Evolutionary conservation across 2,113 vertebrate genomes (phyloP), one percentile per base, ranked within the genome.

Genomic region (Poeciliopsis retropinna): DNA sequence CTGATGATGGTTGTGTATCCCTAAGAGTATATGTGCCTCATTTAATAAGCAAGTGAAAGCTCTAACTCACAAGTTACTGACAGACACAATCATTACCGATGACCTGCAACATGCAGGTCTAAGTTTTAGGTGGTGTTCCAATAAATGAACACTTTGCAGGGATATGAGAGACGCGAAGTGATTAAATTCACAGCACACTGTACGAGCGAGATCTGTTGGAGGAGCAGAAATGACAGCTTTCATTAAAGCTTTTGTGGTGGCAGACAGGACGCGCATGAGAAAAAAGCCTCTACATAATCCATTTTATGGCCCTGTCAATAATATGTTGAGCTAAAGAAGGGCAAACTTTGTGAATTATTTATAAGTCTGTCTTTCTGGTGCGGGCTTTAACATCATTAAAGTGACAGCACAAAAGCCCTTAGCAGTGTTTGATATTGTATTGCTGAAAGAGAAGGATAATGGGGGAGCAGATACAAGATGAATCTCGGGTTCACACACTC

Each of bases 321-420:
- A 86, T 85, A 88, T 81, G 92, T 88, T 17, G 80, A 77, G 81
- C 80, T 87, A 82, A 89, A 89, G 85, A 85, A 88, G 81, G 80
- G 83, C 73, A 88, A 91, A 92, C 75, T 73, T 67, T 71, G 74
- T 93, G 84, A 91, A 94, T 93, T 92, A 93, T 94, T 92, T 89
- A 94, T 88, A 83, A 90, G 85, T 79, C 73, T 39, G 76, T 86
- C 85, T 88, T 91, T 77, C 84, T 82, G 71, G 81, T 83, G 88
- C 75, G 57, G 73, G 86, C 68, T 86, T 77, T 74, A 85, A 86
- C 80, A 85, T 90, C 78, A 85, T 86, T 88, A 92, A 79, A 76
- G 73, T 85, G 85, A 90, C 82, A 83, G 80, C 73, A 81, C 72
- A 83, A 77, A 83, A 81, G 84, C 79, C 83, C 72, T 85, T 80